Evolutionary conservation across 2,797 vertebrate species (phyloP).

Genomic region (Sebastes goodei): DNA sequence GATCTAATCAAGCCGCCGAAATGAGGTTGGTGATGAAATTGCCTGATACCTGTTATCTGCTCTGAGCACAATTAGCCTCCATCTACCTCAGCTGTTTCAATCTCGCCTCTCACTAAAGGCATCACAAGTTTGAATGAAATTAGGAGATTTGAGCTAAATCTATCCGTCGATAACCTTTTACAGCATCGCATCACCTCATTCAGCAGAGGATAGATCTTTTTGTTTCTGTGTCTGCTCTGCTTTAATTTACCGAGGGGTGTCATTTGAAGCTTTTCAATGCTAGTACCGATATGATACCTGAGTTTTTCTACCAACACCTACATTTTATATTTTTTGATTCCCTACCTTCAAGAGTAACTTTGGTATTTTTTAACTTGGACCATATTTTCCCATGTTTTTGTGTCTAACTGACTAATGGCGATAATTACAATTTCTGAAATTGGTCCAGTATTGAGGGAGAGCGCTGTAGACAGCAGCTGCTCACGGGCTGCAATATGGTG

Average conservation of each 20-base stretch:
- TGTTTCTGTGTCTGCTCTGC: background rate
- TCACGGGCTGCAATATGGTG: too few relatives aligned
- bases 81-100: background rate
- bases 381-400: too few relatives aligned
- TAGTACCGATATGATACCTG: background rate
- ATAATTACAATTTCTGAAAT: too few relatives aligned
- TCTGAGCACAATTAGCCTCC: conserved; percentile 34
- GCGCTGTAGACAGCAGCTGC: too few relatives aligned
- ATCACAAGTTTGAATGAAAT: background rate
- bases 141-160: conserved; percentile 4
- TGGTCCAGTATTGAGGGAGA: too few relatives aligned
- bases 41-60: conserved; percentile 42
- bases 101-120: background rate
- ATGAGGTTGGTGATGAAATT: conserved; percentile 27
- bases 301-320: background rate
- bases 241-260: background rate
- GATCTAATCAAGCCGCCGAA: conserved; percentile 36
- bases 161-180: background rate
- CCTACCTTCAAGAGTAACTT: background rate
- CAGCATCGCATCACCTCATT: background rate
- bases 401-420: too few relatives aligned
- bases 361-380: background rate
- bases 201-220: background rate
- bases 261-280: background rate
- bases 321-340: background rate